Evolutionary conservation across 2,113 vertebrate genomes (phyloP), one percentile per base, ranked within the genome.

Genomic region (Zingel zingel): DNA sequence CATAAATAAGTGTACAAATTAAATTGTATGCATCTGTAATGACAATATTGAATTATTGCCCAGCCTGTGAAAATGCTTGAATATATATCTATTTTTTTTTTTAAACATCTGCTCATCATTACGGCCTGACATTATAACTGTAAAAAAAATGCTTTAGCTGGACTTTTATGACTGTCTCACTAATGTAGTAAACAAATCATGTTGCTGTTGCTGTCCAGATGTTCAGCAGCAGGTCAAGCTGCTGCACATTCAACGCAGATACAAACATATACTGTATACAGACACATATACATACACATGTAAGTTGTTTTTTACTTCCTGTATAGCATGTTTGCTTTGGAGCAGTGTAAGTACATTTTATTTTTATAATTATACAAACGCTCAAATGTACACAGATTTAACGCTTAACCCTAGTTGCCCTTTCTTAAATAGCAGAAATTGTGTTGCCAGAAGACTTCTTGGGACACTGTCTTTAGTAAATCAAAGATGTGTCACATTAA

Each of bases 401-500:
- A 64, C 0, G n/a, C 45, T 86, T 58, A 78, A 48, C 47, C 66
- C 79, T 18, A 6, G 63, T 84, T 74, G 70, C 50, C 70, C 70
- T 58, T n/a, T 77, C 43, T 74, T 79, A 74, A 84, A 77, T 6
- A 39, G 67, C 16, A 61, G 47, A 76, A 53, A 25, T 43, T 64
- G 58, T 77, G 19, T 30, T 73, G 71, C 81, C 85, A 89, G 63
- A 48, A 65, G 65, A 84, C 25, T n/a, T 68, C 59, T 63, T 63
- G 51, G 47, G 51, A 80, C 77, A 58, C 72, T 56, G 61, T 76
- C 74, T 86, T 84, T 68, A 71, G 69, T n/a, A 71, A 83, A 74
- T 73, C 50, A 77, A 21, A 54, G 74, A 54, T 71, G 54, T 74
- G 39, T 91, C 71, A 74, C 81, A 86, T 81, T 83, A 82, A 89